phyloP scores from a whole-genome alignment of 2,888 invertebrate genomes.

The Polydrusus tereticollis region DNA sequence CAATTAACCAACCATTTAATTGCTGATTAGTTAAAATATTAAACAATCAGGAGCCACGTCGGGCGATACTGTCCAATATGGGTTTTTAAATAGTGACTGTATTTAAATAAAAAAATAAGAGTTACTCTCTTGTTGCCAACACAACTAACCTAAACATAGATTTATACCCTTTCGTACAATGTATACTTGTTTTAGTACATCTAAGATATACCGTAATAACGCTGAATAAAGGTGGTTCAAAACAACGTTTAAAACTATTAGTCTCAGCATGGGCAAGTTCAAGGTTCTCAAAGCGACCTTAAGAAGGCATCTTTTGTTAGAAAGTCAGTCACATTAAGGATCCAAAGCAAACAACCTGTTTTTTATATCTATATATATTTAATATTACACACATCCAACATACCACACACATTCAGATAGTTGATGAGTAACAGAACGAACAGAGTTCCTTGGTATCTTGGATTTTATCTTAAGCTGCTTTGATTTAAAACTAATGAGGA shows the following conservation, averaged over 20 bases:
- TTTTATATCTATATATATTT: neutral
- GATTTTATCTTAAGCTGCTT: neutral
- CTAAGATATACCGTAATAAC: neutral
- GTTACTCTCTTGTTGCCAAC: too few relatives aligned
- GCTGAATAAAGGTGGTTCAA: neutral
- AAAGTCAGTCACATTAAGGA: slow-evolving; percentile 1
- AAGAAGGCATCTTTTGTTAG: neutral
- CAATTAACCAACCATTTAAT: too few relatives aligned
- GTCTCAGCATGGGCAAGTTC: slow-evolving; percentile 17
- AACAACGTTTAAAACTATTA: neutral
- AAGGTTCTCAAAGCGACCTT: slow-evolving; percentile 16
- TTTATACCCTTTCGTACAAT: neutral
- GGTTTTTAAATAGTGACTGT: too few relatives aligned
- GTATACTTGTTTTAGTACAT: neutral
- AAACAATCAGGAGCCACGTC: too few relatives aligned
- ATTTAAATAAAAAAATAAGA: too few relatives aligned
- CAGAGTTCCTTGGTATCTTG: neutral
- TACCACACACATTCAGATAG: neutral
- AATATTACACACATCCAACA: slow-evolving; percentile 3
- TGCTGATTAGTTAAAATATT: too few relatives aligned
- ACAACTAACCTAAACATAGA: neutral
- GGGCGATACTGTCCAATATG: too few relatives aligned
- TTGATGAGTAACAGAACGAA: too few relatives aligned
- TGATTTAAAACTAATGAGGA: neutral
- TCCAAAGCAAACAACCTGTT: slow-evolving; percentile 5